These are phyloP conservation scores for Amblyteles armatorius DNA, from an alignment of 2,888 invertebrate genomes.

Conservation along the genomic window DNA sequence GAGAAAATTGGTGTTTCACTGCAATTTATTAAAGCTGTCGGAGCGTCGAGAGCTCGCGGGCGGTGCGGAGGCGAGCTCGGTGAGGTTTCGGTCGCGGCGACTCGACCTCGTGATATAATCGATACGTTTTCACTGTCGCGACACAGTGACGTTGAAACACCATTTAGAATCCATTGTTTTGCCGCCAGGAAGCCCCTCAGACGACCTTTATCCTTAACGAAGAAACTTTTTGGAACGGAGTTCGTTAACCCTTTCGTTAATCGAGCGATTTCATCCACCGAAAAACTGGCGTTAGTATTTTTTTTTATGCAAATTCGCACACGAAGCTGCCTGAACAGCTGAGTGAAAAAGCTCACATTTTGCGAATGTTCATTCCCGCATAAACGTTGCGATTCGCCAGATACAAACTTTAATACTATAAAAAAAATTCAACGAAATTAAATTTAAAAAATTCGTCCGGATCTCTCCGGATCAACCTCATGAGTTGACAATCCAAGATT, in stretches of 20 bases:
- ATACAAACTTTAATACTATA: too few relatives aligned
- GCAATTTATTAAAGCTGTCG: conserved; percentile 22
- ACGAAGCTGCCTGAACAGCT: too few relatives aligned
- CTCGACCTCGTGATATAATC: conserved; percentile 52
- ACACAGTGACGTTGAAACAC: conserved; percentile 28
- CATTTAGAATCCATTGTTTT: conserved; percentile 16
- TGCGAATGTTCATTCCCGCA: too few relatives aligned
- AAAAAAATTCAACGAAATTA: too few relatives aligned
- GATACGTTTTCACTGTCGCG: conserved; percentile 51
- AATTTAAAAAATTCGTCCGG: too few relatives aligned
- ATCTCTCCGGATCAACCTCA: too few relatives aligned
- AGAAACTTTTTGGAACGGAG: neutral
- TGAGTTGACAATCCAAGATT: too few relatives aligned
- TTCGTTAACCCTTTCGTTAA: conserved; percentile 7
- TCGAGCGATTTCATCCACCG: neutral
- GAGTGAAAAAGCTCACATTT: too few relatives aligned
- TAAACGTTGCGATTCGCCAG: too few relatives aligned
- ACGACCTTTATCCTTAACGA: neutral
- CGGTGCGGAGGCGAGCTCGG: conserved; percentile 6
- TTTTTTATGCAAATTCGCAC: too few relatives aligned
- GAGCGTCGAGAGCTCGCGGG: conserved; percentile 9
- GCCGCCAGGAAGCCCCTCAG: neutral
- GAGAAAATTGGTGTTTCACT: conserved; percentile 4
- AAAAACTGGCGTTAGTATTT: too few relatives aligned
- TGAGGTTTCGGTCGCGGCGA: conserved; percentile 29